Evolutionary conservation across 2,797 vertebrate species (phyloP), one percentile per base, ranked within the genome.

Genomic region (Muscicapa striata): DNA sequence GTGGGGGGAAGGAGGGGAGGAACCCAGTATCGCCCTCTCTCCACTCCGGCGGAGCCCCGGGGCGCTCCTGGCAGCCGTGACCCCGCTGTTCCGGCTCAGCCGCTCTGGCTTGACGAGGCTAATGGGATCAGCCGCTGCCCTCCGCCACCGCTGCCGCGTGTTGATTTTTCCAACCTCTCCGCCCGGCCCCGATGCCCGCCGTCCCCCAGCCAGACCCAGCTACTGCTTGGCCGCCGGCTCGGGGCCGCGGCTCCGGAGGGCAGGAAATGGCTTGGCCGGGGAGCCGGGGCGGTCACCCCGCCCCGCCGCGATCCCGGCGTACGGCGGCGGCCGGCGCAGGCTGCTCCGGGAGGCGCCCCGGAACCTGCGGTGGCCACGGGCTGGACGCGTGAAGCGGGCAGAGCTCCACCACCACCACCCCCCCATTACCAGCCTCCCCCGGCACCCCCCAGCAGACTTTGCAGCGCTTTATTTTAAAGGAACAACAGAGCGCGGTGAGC

Each of bases 81-180:
- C 96, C 94, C 49, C 40, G 51, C 86, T 78, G 94, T 91, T 87
- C 86, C 67, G 70, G 63, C 90, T 94, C 94, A 92, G 87, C 88
- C 91, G 54, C 96, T 96, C 88, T 87, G 88, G 84, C 94, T 97
- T 94, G 95, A 78, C 80, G 94, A 55, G 58, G 90, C 90, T 97
- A 95, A 97, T 94, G 96, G 93, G 95, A 97, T 95, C 95, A 92
- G 87, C 70, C 48, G 57, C 94, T 86, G 89, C 51, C 80, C 59
- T 90, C 89, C 64, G 72, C 91, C 84, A 36, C 92, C 48, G 74
- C 89, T 69, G 94, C 96, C 86, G 95, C 90, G 96, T 91, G 96
- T 96, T 97, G 97, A 96, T 97, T 97, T 97, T 97, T 97, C 97
- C 95, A 96, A 43, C 94, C 93, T 95, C 84, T 67, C 88, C 46